A percentile compares a stretch with the other conserved stretches of the same genome.
Conservation (phyloP, 2,888 invertebrate species). For the Byasa hedistus region DNA sequence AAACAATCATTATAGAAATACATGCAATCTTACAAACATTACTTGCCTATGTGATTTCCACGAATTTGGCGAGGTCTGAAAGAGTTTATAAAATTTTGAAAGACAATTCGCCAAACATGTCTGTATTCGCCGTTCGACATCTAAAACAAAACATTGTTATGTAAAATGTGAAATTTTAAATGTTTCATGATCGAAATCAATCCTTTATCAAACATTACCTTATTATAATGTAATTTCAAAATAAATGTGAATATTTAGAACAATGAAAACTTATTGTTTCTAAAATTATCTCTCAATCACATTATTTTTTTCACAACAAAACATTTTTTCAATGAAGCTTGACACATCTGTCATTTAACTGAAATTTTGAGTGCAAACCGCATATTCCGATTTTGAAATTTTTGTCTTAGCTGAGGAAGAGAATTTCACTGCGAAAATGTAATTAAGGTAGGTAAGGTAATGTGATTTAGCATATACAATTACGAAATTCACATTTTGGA, state of each 20-base stretch:
- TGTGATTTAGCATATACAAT: too few relatives aligned
- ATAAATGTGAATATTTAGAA: too few relatives aligned
- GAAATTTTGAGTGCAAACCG: background rate
- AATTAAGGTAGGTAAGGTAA: too few relatives aligned
- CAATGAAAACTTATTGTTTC: too few relatives aligned
- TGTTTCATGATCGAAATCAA: too few relatives aligned
- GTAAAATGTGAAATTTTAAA: background rate
- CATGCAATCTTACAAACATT: background rate
- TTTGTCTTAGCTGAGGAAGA: background rate
- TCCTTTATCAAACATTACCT: too few relatives aligned
- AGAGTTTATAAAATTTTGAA: conserved; percentile 83
- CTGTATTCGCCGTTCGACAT: conserved; percentile 63
- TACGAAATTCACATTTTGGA: too few relatives aligned
- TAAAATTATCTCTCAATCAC: too few relatives aligned
- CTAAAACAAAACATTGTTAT: conserved; percentile 39
- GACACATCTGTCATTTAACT: background rate
- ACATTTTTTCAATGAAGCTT: background rate
- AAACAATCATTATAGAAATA: background rate
- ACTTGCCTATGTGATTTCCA: conserved; percentile 64
- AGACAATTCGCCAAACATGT: conserved; percentile 68
- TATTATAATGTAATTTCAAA: too few relatives aligned
- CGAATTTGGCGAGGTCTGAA: conserved; percentile 65
- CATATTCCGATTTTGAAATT: background rate
- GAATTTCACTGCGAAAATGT: too few relatives aligned
- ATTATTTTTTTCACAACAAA: background rate